These are phyloP conservation scores for Chamaea fasciata DNA, from an alignment of 2,113 vertebrate genomes.

Conservation along the genomic window DNA sequence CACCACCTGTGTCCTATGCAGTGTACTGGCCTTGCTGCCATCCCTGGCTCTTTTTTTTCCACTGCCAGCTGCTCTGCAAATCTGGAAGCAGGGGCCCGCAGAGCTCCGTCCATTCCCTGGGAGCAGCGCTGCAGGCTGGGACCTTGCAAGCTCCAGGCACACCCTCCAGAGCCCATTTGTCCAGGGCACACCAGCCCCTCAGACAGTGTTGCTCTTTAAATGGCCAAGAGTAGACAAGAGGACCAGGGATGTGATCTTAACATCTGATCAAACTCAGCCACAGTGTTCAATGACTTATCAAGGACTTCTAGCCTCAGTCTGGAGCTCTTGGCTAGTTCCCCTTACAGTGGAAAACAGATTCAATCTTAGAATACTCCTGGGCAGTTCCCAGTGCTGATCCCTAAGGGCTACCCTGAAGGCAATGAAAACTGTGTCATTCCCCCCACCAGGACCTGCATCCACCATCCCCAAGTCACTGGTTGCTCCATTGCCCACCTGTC, in stretches of 20 bases:
- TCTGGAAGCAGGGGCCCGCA: neutral
- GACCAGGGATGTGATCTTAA: neutral
- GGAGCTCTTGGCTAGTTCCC: neutral
- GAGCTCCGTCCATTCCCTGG: neutral
- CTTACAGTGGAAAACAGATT: neutral
- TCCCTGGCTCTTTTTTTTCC: neutral
- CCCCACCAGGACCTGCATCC: neutral
- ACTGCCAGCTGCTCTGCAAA: neutral
- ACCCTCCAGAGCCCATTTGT: neutral
- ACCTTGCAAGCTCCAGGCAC: neutral
- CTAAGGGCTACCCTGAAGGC: neutral
- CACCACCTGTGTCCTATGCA: neutral
- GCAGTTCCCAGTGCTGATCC: neutral
- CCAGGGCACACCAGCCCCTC: neutral
- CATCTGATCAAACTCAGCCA: neutral
- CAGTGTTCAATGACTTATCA: neutral
- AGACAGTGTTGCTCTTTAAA: neutral
- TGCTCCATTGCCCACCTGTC: rapidly evolving
- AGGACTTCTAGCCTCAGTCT: neutral
- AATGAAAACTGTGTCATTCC: neutral
- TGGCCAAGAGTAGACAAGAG: neutral
- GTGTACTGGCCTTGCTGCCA: neutral
- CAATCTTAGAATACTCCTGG: neutral
- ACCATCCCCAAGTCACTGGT: neutral
- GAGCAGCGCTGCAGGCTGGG: neutral